Evolutionary conservation across 2,888 invertebrate species (phyloP).

Genomic region (Alloscopus bannaensis): DNA sequence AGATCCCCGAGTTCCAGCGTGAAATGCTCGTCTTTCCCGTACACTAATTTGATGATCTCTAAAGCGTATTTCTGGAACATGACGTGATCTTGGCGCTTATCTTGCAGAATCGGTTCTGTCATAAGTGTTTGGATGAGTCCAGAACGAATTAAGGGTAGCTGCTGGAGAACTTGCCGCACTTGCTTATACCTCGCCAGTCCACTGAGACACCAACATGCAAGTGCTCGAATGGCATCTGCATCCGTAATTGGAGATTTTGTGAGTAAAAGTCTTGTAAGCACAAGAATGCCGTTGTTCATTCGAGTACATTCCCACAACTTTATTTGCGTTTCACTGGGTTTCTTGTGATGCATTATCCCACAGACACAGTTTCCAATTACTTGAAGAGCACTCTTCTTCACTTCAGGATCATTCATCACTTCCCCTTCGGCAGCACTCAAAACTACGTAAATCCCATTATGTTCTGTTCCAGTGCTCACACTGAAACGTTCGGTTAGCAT

Average conservation of each 20-base stretch:
- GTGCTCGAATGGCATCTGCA: conserved; percentile 94
- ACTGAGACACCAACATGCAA: conserved; percentile 94
- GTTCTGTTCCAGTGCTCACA: conserved; percentile 84
- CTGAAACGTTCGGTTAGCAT: conserved; percentile 76
- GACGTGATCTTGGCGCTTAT: conserved; percentile 95
- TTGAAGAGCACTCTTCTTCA: conserved; percentile 81
- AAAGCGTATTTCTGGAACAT: conserved; percentile 96
- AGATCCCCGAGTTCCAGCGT: conserved; percentile 75
- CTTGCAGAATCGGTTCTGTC: conserved; percentile 97
- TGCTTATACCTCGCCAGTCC: conserved; percentile 90
- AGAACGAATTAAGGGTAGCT: conserved; percentile 67
- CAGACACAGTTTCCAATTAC: conserved; percentile 96
- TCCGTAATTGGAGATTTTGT: conserved; percentile 90
- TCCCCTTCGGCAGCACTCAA: conserved; percentile 93
- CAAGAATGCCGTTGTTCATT: conserved; percentile 97
- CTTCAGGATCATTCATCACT: conserved; percentile 83
- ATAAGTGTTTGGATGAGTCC: conserved; percentile 83
- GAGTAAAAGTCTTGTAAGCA: conserved; percentile 74
- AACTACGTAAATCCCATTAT: conserved; percentile 88
- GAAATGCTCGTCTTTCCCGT: conserved; percentile 83
- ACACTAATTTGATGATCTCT: conserved; percentile 91
- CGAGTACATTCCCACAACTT: conserved; percentile 96
- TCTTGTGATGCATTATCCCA: conserved; percentile 86
- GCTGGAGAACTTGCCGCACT: conserved; percentile 70
- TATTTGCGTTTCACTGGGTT: conserved; percentile 86